phyloP scores from a whole-genome alignment of 2,797 vertebrate species.

The Rhincodon typus region DNA sequence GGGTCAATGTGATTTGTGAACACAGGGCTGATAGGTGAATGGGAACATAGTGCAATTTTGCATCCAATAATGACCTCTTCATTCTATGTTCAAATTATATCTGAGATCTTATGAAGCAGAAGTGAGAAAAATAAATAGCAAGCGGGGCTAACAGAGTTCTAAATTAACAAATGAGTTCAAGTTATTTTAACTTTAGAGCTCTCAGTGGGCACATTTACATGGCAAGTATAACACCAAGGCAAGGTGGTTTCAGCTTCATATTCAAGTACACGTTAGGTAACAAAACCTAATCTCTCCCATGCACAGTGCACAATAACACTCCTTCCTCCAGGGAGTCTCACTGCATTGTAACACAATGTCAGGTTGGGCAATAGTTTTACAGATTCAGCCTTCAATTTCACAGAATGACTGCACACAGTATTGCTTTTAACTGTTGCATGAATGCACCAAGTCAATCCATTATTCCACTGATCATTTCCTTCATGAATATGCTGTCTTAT shows the following conservation, averaged over 20 bases:
- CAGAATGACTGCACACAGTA: background rate
- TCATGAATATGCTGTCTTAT: background rate
- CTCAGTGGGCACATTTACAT: background rate
- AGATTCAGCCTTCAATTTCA: background rate
- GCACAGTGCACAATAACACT: background rate
- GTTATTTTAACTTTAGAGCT: background rate
- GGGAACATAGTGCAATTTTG: background rate
- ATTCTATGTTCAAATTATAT: background rate
- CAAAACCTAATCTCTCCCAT: background rate
- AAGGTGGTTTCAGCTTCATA: background rate
- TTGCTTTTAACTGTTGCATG: background rate
- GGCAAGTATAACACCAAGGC: background rate
- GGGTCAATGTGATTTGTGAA: background rate
- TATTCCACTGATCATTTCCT: background rate
- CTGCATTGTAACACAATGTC: background rate
- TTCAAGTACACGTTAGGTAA: background rate
- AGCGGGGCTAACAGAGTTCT: no score
- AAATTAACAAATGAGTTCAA: background rate
- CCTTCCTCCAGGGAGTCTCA: background rate
- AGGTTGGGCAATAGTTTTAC: background rate
- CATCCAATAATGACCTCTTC: background rate
- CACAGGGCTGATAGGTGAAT: background rate
- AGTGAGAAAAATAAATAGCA: background rate
- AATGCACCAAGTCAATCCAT: background rate
- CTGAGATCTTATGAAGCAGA: background rate